Evolutionary conservation across 2,113 vertebrate species (phyloP), one percentile per base, ranked within the genome.

Genomic region (Dryoscopus gambensis): DNA sequence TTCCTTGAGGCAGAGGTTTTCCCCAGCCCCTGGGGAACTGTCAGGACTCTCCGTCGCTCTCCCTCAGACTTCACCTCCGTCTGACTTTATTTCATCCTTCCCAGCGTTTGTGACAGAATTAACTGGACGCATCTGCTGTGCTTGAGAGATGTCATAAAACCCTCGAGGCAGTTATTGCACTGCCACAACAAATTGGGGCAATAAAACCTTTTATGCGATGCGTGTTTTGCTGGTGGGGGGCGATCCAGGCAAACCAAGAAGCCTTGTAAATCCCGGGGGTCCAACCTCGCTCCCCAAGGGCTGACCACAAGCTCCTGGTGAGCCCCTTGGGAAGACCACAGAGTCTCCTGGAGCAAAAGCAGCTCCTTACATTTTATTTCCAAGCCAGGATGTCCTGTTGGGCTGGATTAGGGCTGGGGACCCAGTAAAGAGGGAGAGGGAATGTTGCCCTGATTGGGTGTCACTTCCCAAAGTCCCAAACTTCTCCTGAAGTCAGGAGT

Each of bases 51-150:
- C 62, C 33, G 30, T 63, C 33, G 0, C 60, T 33, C 25, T 57
- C 42, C 35, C 21, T 30, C 42, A 30, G 7, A 1, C 35, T 49
- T 70, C 60, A 57, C 27, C 27, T 57, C 42, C 37, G 0, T 3
- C 49, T 68, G 81, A 78, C n/a, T 15, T 71, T 25, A 0, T 44
- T 47, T n/a, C 35, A 4, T 30, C 49, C 52, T 25, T 10, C 70
- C 49, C 5, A 40, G 17, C 0, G 1, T 28, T 21, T 16, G 0
- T 13, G 60, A 42, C 80, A 63, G 17, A 85, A 64, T 22, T 3
- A 14, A 0, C 71, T 5, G n/a, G 53, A 20, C 0, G 0, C 19
- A 6, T 52, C 39, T 0, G 0, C 30, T 0, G 0, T 9, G 52
- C 44, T 28, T 28, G 40, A 24, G 49, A 82, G 56, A 9, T 30